Evolutionary conservation across 2,113 vertebrate species (phyloP), one percentile per base, ranked within the genome.

Genomic region (Spea bombifrons): DNA sequence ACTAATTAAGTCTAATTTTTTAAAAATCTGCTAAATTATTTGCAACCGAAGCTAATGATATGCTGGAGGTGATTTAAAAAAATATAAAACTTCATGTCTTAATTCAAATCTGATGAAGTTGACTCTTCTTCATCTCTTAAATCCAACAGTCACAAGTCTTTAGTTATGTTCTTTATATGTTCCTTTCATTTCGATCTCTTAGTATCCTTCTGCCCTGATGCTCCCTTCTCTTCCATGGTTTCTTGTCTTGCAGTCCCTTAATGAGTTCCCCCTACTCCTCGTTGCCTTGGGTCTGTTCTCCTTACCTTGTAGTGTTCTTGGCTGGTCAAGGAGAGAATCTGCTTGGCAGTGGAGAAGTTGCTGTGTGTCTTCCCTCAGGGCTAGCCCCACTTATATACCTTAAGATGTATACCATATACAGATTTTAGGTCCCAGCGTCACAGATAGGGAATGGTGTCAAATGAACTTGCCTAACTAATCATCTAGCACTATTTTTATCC

Each of bases 401-500:
- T 86, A 83, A 66, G 84, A 84, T 75, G 88, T 80, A 85, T 83
- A 81, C 76, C 82, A 80, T 82, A 84, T 86, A 85, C 82, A 89
- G 86, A 87, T 87, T 84, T 79, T 15, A 82, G 68, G 83, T 83
- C 88, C 86, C 82, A 69, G 82, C 82, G 76, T 85, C 87, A 85
- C 55, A 50, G 67, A 78, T 76, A 48, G 84, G 76, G 83, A 86
- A 83, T 52, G 52, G 84, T 86, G 81, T 87, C 85, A 85, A 73
- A 82, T 83, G 83, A 88, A 85, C 83, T 78, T 83, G 82, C 78
- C 81, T 83, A 82, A 87, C 84, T 84, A 88, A 86, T 86, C 82
- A 77, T 85, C 83, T 87, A 75, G 63, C 59, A 75, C 87, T 90
- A 83, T 90, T 90, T 91, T 90, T 89, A 83, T 84, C 87, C 86